A percentile compares a stretch with the other conserved stretches of the same genome.
These are phyloP conservation scores for Apostichopus californicus DNA, from an alignment of 35 echinoderm and acorn worm species.

Conservation along the genomic window DNA sequence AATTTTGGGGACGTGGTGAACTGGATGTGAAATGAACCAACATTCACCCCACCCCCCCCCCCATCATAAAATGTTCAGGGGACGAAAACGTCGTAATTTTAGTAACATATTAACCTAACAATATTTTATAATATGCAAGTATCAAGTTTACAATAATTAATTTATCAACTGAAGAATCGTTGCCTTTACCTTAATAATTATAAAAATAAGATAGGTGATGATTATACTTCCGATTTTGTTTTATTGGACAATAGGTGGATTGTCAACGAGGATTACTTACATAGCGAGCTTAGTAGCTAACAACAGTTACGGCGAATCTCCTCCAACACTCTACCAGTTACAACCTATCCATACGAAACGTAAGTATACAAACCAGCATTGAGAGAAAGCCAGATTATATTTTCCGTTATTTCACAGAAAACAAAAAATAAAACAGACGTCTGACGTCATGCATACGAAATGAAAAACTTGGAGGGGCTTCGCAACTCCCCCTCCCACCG, in stretches of 20 bases:
- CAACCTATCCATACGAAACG: not conserved
- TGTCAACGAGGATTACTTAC: conserved; percentile 1
- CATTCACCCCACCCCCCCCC: no score
- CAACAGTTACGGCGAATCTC: not conserved
- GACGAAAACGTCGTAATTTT: not conserved
- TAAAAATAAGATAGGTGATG: not conserved
- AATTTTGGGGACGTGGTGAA: no score
- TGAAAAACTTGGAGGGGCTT: no score
- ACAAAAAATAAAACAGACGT: no score
- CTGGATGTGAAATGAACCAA: no score
- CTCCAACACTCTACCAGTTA: not conserved
- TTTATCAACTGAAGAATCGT: not conserved
- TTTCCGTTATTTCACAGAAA: no score
- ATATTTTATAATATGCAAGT: not conserved
- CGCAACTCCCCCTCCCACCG: no score
- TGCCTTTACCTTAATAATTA: not conserved
- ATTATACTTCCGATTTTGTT: not conserved
- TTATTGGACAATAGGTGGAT: not conserved
- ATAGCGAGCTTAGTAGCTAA: not conserved
- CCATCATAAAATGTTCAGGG: not conserved
- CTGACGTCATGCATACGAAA: no score
- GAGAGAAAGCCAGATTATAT: no score
- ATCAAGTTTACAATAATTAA: not conserved
- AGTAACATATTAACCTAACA: not conserved
- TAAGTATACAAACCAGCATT: not conserved